Percentiles rank a stretch among this genome's conserved stretches.
phyloP scores from a whole-genome alignment of 2,113 vertebrate genomes.

The Brachyistius frenatus region DNA sequence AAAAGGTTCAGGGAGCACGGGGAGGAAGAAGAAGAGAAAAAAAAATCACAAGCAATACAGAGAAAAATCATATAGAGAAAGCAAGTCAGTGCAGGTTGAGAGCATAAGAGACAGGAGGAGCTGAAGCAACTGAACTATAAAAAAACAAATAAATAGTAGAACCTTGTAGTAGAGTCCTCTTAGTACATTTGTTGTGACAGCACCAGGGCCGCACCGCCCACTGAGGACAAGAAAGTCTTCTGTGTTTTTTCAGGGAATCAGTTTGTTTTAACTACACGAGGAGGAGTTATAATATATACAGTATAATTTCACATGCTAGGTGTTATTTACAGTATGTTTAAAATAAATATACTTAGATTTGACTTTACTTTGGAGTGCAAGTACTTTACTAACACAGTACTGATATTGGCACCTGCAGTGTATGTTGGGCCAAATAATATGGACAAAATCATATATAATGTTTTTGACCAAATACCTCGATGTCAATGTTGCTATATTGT shows the following conservation, averaged over 20 bases:
- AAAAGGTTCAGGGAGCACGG: not conserved
- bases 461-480: too few relatives aligned
- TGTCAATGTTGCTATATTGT: too few relatives aligned
- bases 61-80: not conserved
- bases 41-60: not conserved
- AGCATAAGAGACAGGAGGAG: conserved; percentile 7
- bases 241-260: not conserved
- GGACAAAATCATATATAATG: too few relatives aligned
- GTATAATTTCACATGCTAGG: too few relatives aligned
- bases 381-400: too few relatives aligned
- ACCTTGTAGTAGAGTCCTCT: conserved; percentile 16
- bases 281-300: too few relatives aligned
- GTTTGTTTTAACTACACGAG: not conserved
- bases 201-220: conserved; percentile 1
- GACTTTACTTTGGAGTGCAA: too few relatives aligned
- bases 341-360: too few relatives aligned
- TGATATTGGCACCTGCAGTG: too few relatives aligned
- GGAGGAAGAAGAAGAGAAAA: not conserved
- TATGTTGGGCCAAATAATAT: too few relatives aligned
- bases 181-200: conserved; percentile 49
- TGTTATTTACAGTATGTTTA: too few relatives aligned
- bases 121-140: not conserved
- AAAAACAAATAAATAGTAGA: conserved; percentile 22
- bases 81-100: not conserved
- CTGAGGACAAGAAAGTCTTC: conserved; percentile 17